Conservation (phyloP, 2,113 vertebrate genomes). For the Andinoacara biseriatus region DNA sequence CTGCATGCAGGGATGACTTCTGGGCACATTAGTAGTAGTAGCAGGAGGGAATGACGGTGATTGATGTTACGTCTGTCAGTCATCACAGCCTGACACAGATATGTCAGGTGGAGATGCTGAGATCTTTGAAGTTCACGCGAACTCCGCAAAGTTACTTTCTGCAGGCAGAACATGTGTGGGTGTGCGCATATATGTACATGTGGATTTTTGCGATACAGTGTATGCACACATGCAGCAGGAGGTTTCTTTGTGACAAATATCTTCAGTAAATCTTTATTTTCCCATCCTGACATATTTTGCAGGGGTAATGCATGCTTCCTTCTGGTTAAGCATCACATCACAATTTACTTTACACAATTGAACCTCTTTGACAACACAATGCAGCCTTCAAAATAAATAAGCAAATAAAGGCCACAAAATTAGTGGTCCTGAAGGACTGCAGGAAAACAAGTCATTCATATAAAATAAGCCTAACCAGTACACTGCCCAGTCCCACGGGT, state of each 20-base stretch:
- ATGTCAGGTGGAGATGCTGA: conserved; percentile 46
- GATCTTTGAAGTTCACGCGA: conserved; percentile 54
- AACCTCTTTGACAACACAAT: background rate
- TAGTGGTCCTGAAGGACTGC: conserved; percentile 5
- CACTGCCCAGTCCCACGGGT: conserved; percentile 16
- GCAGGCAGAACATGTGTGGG: conserved; percentile 17
- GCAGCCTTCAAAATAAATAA: conserved; percentile 14
- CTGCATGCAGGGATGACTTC: conserved; percentile 47
- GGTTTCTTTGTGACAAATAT: conserved; percentile 35
- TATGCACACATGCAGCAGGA: conserved; percentile 18
- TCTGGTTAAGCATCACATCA: conserved; percentile 7
- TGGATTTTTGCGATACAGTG: conserved; percentile 35
- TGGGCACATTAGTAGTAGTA: conserved; percentile 49
- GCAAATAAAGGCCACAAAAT: background rate
- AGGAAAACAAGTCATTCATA: conserved; percentile 27
- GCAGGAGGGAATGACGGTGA: conserved; percentile 41
- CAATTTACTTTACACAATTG: background rate
- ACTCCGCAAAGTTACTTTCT: conserved; percentile 49
- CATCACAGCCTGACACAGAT: conserved; percentile 65
- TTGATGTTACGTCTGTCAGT: conserved; percentile 56
- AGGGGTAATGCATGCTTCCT: background rate
- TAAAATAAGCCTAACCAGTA: conserved; percentile 14
- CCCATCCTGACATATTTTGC: conserved; percentile 15
- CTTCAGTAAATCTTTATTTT: conserved; percentile 36
- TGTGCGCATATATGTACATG: conserved; percentile 21